phyloP scores from a whole-genome alignment of 2,888 invertebrate species.

The Caprella mutica region DNA sequence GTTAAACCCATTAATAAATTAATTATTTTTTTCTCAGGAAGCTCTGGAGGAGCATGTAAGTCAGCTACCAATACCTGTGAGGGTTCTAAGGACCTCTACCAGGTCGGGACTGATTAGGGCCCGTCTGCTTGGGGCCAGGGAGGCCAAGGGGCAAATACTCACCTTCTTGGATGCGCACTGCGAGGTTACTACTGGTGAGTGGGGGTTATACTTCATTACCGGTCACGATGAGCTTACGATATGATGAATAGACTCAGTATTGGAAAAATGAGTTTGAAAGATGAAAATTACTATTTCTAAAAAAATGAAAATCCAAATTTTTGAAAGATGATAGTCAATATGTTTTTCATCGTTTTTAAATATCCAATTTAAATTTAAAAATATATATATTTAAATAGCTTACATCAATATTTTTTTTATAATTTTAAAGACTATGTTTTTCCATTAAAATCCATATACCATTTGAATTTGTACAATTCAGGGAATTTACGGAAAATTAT shows the following conservation, averaged over 20 bases:
- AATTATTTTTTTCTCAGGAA: conserved; percentile 34
- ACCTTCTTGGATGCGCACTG: conserved; percentile 90
- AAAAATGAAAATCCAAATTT: background rate
- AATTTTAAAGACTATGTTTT: too few species aligned
- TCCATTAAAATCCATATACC: too few species aligned
- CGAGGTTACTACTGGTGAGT: conserved; percentile 70
- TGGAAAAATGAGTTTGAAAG: background rate
- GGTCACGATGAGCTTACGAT: too few species aligned
- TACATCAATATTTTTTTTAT: too few species aligned
- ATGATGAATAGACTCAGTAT: background rate
- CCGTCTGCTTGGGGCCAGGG: conserved; percentile 61
- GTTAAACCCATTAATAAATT: too few species aligned
- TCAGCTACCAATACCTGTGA: conserved; percentile 51
- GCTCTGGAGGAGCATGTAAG: conserved; percentile 57
- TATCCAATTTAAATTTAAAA: conserved; percentile 1
- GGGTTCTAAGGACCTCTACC: conserved; percentile 52
- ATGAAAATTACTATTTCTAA: background rate
- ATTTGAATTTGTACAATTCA: too few species aligned
- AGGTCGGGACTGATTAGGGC: conserved; percentile 72
- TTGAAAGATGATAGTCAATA: background rate
- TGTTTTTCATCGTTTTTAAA: background rate
- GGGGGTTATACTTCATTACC: too few species aligned
- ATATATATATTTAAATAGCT: conserved; percentile 5
- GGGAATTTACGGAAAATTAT: too few species aligned
- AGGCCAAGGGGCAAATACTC: conserved; percentile 58